These are phyloP conservation scores for Phalacrocorax pelagicus DNA, from an alignment of 2,113 vertebrate species.

Conservation along the genomic window DNA sequence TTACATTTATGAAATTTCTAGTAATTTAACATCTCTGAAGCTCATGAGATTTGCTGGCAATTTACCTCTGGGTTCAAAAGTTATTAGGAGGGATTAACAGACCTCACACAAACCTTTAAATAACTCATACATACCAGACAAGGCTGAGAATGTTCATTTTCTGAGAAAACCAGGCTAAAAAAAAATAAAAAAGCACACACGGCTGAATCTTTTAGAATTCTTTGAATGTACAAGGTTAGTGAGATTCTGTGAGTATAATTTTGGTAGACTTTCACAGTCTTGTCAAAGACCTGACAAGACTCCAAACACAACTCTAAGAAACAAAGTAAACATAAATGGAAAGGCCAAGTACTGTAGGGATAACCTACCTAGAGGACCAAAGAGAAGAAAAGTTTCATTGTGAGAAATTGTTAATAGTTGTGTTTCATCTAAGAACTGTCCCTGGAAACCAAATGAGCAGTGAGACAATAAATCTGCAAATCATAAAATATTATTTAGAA, in stretches of 20 bases:
- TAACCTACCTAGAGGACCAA: background rate
- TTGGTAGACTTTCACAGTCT: background rate
- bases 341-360: background rate
- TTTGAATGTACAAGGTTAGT: background rate
- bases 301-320: background rate
- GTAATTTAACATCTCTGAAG: background rate
- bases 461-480: background rate
- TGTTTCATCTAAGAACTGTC: background rate
- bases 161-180: background rate
- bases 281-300: background rate
- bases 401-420: background rate
- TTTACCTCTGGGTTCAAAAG: background rate
- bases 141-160: background rate
- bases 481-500: background rate
- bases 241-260: background rate
- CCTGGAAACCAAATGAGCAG: background rate
- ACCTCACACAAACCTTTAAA: background rate
- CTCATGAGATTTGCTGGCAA: background rate
- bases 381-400: background rate
- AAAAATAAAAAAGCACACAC: background rate
- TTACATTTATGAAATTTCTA: background rate
- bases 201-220: background rate
- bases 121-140: background rate
- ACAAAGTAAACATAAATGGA: background rate
- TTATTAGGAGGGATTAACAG: background rate